Percentiles rank a stretch among this genome's conserved stretches.
phyloP scores from a whole-genome alignment of 2,113 vertebrate species.

The Gallinago media region DNA sequence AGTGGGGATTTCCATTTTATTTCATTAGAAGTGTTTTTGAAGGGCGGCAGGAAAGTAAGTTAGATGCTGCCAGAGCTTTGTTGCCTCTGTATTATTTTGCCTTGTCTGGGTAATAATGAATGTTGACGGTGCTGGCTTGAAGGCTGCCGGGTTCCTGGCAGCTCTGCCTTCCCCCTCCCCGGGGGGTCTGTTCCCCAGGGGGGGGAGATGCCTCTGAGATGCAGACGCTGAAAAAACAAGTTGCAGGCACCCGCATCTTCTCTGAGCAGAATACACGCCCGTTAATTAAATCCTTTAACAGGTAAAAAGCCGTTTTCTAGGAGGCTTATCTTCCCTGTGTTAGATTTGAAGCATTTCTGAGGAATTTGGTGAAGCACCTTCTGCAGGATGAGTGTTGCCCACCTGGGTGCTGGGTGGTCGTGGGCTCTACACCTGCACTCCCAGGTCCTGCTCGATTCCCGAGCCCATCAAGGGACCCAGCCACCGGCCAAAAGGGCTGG shows the following conservation, averaged over 20 bases:
- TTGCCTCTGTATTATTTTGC: background rate
- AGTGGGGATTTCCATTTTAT: conserved; percentile 1
- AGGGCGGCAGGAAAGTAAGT: background rate
- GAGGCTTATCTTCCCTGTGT: background rate
- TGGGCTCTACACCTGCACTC: background rate
- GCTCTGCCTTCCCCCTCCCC: background rate
- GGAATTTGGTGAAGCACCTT: background rate
- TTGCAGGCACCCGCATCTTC: background rate
- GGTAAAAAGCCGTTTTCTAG: background rate
- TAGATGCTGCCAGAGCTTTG: background rate
- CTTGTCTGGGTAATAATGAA: background rate
- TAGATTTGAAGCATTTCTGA: background rate
- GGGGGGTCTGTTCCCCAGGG: background rate
- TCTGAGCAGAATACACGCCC: accelerated
- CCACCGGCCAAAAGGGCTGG: background rate
- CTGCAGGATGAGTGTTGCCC: accelerated
- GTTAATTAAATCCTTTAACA: background rate
- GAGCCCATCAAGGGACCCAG: background rate
- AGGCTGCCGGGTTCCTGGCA: conserved; percentile 1
- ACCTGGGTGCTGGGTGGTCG: accelerated
- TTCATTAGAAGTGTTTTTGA: background rate
- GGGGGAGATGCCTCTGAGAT: background rate
- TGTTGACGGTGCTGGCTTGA: background rate
- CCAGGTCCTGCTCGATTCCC: background rate
- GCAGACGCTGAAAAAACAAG: background rate